phyloP scores from a whole-genome alignment of 2,888 invertebrate genomes.

The Drosophila tripunctata region DNA sequence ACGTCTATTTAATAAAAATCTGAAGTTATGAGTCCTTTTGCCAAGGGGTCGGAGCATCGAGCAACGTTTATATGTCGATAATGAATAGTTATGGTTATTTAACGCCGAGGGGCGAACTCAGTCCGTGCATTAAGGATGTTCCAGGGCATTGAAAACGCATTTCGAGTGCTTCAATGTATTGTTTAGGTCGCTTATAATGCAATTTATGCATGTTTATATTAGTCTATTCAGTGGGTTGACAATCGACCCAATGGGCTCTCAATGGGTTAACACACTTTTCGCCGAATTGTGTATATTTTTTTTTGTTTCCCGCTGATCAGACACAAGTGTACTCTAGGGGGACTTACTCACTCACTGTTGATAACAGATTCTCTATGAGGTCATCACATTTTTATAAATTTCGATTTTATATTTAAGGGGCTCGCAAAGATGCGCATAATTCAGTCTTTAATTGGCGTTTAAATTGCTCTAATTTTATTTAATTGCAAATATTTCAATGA shows the following conservation, averaged over 20 bases:
- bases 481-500: conserved; percentile 34
- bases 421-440: background rate
- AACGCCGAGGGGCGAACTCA: conserved; percentile 48
- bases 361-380: conserved; percentile 30
- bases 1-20: conserved; percentile 75
- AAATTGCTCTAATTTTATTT: background rate
- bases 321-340: conserved; percentile 16
- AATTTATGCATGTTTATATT: conserved; percentile 74
- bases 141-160: conserved; percentile 25
- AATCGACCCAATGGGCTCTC: conserved; percentile 30
- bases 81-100: conserved; percentile 79
- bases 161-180: conserved; percentile 55
- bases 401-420: conserved; percentile 28
- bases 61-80: conserved; percentile 72
- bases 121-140: conserved; percentile 49
- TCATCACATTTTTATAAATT: conserved; percentile 14
- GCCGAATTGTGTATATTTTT: background rate
- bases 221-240: conserved; percentile 32
- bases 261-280: conserved; percentile 45
- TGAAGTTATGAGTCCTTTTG: conserved; percentile 76
- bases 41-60: conserved; percentile 18
- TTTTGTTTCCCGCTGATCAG: background rate
- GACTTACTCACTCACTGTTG: conserved; percentile 36
- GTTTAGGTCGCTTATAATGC: conserved; percentile 72
- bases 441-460: conserved; percentile 26